A percentile compares a stretch with the other conserved stretches of the same genome.
Conservation (phyloP, 2,888 invertebrate species). For the Torymus auratus region DNA sequence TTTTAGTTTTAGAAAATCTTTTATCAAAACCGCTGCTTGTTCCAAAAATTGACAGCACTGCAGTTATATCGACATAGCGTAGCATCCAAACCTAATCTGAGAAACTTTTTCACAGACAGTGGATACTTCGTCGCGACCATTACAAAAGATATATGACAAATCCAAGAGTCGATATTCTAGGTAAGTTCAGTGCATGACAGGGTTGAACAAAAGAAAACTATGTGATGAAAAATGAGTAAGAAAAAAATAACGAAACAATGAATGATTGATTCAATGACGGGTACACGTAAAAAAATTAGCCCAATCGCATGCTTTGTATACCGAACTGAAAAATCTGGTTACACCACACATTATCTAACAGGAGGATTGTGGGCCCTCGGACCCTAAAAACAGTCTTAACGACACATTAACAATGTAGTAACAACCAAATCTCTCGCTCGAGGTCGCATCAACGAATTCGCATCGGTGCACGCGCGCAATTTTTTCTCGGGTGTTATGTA, state of each 20-base stretch:
- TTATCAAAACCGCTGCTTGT: conserved; percentile 46
- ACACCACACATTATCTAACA: conserved; percentile 63
- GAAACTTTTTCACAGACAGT: background rate
- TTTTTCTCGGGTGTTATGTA: conserved; percentile 5
- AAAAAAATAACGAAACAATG: conserved; percentile 25
- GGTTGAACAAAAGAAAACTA: conserved; percentile 18
- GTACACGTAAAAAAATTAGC: conserved; percentile 25
- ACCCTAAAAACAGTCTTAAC: conserved; percentile 62
- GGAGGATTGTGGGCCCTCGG: conserved; percentile 51
- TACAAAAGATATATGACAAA: conserved; percentile 31
- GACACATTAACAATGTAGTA: conserved; percentile 60
- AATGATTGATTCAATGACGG: conserved; percentile 21
- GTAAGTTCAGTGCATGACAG: conserved; percentile 40
- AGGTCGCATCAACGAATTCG: conserved; percentile 40
- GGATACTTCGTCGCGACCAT: conserved; percentile 18
- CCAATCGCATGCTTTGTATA: conserved; percentile 41
- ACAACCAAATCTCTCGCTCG: conserved; percentile 55
- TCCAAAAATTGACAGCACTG: conserved; percentile 49
- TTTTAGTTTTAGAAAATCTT: conserved; percentile 44
- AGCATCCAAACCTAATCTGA: conserved; percentile 6
- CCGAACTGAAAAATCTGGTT: conserved; percentile 48
- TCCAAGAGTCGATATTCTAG: conserved; percentile 34
- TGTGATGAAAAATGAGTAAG: conserved; percentile 29
- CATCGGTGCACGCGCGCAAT: conserved; percentile 32
- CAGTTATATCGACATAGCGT: background rate